Base-by-base conservation (phyloP, 2,888 invertebrate genomes). In the Lycocerus yunnanus region DNA sequence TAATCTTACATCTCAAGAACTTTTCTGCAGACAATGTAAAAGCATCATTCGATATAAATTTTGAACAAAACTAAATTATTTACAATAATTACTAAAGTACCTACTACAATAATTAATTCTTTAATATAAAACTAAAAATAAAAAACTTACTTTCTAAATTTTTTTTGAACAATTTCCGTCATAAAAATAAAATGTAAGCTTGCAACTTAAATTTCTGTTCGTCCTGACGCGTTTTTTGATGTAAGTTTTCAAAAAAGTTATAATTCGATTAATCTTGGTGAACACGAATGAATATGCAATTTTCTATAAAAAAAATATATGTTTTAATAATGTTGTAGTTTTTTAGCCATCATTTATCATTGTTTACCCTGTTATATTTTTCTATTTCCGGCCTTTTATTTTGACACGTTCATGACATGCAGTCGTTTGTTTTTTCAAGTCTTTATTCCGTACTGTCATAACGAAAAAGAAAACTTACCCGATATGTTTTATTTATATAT, bases 381-480 rank as follows among this genome's bases (percentile, higher is more conserved):
- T 72, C 72, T 72, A 72, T 72, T 72, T 72, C 72, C 72, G 72
- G 68, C 68, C 68, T 72, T 63, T 72, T 72, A 72, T 63, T 72
- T 72, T 72, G 72, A 68, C 72, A 72, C 68, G 68, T 72, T 63
- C 68, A 67, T 68, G 72, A 72, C 72, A 72, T 63, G 68, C 63
- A 63, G 68, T 72, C 72, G 72, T 72, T 68, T 72, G 72, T 72
- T 72, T 72, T 61, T 72, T 72, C 68, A 27, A 67, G 60, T 72
- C 68, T 60, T 68, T 68, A 72, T 72, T 66, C 71, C 71, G 66
- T 58, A 59, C 66, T 71, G 71, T 71, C 71, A 71, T 71, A 71
- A 65, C 71, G 71, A 66, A 71, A 71, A 71, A 66, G 71, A 66
- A 71, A 68, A 71, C 71, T 66, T 71, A 71, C 71, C 63, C 63